Evolutionary conservation across 2,888 invertebrate species (phyloP).

Genomic region (Antitype chi): DNA sequence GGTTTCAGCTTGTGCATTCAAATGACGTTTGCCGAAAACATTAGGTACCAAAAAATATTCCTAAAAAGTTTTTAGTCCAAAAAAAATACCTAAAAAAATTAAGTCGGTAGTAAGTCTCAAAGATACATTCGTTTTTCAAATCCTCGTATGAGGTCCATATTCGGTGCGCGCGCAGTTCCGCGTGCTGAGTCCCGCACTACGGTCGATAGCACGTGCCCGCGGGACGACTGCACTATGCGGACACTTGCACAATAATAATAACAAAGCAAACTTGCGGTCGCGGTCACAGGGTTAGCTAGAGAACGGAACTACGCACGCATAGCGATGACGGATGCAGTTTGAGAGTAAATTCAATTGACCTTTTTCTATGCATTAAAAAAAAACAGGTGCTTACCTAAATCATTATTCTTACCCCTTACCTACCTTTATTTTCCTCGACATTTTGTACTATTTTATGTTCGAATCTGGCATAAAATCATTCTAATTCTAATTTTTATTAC

Average conservation of each 20-base stretch:
- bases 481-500: too few relatives aligned
- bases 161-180: conserved; percentile 69
- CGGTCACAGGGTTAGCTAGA: conserved; percentile 36
- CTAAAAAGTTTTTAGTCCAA: neutral
- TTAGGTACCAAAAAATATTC: neutral
- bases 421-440: neutral
- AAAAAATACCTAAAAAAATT: neutral
- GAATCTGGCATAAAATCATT: too few relatives aligned
- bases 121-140: conserved; percentile 43
- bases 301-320: conserved; percentile 9
- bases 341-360: neutral
- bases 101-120: neutral
- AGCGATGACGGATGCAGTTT: neutral
- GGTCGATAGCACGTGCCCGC: conserved; percentile 80
- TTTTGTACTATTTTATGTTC: neutral
- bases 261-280: conserved; percentile 46
- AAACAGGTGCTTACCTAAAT: neutral
- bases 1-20: neutral
- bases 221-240: conserved; percentile 65
- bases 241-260: conserved; percentile 65
- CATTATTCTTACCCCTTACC: neutral
- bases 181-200: conserved; percentile 67
- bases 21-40: neutral
- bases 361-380: neutral
- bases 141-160: conserved; percentile 32